Evolutionary conservation across 2,113 vertebrate species (phyloP), one percentile per base, ranked within the genome.

Genomic region (Todiramphus saurophagus): DNA sequence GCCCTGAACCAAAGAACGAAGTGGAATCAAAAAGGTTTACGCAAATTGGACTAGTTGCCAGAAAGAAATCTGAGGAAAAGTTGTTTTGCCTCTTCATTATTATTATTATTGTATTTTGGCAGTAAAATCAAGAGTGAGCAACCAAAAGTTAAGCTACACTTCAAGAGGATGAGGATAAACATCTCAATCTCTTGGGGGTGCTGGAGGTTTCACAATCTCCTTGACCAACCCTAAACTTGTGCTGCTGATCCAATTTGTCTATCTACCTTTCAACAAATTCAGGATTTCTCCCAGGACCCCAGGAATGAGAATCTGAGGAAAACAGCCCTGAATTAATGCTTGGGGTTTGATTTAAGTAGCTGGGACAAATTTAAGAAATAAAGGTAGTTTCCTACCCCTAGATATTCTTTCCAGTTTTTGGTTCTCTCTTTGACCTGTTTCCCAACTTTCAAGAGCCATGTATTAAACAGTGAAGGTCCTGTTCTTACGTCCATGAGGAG

Each of bases 131-230:
- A 30, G 85, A 86, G 68, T 25, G 7, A 83, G 78, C 7, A 0
- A 92, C n/a, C 39, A 16, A 66, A 88, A 90, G 82, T 9, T 63
- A 74, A 58, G 84, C 24, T 77, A 8, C 51, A 3, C 79, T 94
- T 94, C 37, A 64, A 94, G 92, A 83, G 80, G 90, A 1, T 33
- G 88, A 63, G 79, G 43, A 56, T 43, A 80, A 93, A 83, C 1
- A 0, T 16, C 55, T 83, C 74, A 67, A 74, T 35, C 82, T 92
- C 88, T 39, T 0, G 0, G n/a, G 63, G 46, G 15, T 58, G 55
- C 69, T 67, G 48, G 72, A 92, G 51, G 46, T 81, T 95, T 96
- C 92, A 81, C 90, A 93, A 63, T 55, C 72, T 80, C 85, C 59
- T 70, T 75, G 28, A 51, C 25, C 63, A 89, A 25, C 19, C 43